Conservation (phyloP, 2,113 vertebrate species). For the Rhinopomastus cyanomelas region DNA sequence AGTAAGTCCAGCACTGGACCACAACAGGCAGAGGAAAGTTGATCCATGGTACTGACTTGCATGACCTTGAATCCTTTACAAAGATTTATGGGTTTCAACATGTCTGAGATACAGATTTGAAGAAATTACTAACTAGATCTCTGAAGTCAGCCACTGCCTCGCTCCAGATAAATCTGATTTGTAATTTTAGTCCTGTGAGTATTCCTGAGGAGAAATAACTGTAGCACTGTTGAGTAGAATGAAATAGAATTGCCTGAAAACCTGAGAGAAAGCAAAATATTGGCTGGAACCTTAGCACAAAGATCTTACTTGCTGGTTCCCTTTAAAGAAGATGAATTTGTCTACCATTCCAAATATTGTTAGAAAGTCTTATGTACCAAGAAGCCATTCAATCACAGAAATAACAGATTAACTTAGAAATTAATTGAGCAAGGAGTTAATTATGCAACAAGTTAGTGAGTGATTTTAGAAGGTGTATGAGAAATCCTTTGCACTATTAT, state of each 20-base stretch:
- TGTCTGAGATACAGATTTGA: background rate
- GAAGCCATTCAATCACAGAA: background rate
- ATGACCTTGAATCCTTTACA: background rate
- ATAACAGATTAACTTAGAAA: background rate
- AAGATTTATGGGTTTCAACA: background rate
- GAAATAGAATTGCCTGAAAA: background rate
- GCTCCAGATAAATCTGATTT: background rate
- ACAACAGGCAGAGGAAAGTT: background rate
- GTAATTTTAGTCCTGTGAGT: background rate
- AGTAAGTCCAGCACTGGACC: background rate
- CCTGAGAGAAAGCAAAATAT: background rate
- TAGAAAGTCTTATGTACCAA: background rate
- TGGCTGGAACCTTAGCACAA: background rate
- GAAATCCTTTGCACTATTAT: conserved; percentile 25
- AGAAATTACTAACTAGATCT: background rate
- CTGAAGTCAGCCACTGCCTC: background rate
- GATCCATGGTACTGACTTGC: background rate
- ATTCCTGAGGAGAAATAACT: background rate
- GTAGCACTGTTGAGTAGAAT: background rate
- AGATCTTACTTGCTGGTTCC: background rate
- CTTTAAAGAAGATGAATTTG: background rate
- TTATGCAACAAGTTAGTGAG: background rate
- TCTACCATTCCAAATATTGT: background rate
- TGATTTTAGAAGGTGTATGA: background rate
- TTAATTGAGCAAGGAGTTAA: background rate